Conservation (phyloP, 2,113 vertebrate genomes). For the Noctilio leporinus region DNA sequence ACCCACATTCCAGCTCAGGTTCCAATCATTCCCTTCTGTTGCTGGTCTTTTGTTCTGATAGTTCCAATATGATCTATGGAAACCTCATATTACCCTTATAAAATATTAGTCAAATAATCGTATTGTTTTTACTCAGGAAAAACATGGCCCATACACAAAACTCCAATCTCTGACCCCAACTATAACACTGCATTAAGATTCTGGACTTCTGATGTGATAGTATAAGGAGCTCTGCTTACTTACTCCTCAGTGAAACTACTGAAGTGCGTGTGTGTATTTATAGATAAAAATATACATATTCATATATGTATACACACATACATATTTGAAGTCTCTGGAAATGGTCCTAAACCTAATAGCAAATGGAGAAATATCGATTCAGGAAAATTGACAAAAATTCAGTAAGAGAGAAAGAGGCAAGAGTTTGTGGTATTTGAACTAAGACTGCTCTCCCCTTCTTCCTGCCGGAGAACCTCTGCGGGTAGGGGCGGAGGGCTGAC, state of each 20-base stretch:
- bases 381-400: neutral
- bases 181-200: neutral
- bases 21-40: neutral
- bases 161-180: neutral
- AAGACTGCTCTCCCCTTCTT: neutral
- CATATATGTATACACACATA: neutral
- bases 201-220: neutral
- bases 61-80: neutral
- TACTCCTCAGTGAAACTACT: neutral
- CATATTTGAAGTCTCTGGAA: neutral
- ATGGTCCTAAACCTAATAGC: neutral
- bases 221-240: neutral
- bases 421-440: neutral
- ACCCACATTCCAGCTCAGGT: neutral
- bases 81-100: neutral
- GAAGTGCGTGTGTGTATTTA: neutral
- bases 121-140: neutral
- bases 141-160: neutral
- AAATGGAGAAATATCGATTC: slow-evolving; percentile 8
- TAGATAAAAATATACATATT: neutral
- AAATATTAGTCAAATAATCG: neutral
- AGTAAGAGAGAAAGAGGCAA: neutral
- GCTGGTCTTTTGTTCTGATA: neutral
- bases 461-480: neutral
- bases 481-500: neutral